Evolutionary conservation across 2,113 vertebrate genomes (phyloP), one percentile per base, ranked within the genome.

Genomic region (Oncorhynchus kisutch): DNA sequence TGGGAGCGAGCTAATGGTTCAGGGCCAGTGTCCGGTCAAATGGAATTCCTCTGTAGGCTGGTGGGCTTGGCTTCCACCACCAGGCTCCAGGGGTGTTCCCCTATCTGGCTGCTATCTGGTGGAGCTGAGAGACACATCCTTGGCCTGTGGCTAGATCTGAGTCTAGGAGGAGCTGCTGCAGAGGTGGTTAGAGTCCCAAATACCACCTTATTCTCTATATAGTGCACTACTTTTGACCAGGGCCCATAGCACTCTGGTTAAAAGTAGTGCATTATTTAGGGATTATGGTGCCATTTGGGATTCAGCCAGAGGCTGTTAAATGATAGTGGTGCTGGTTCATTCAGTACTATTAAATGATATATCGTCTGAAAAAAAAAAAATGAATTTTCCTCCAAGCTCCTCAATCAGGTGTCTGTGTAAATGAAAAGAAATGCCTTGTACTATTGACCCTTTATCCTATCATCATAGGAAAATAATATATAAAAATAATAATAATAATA

Each of bases 21-120:
- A 71, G 80, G 81, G 75, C 75, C 71, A 70, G 49, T 60, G 71
- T 85, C 84, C 84, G 82, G 83, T 86, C 88, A 69, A 79, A 90
- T 90, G 92, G 91, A 91, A 91, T 90, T 90, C 90, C 91, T 88
- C 81, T 81, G 76, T 70, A 25, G 74, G 83, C 70, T 81, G 16
- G 77, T 72, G 82, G 80, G 73, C 82, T 82, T 39, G 3, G 77
- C 31, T 82, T 81, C 80, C 74, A 70, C 14, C 49, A 79, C 78
- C 70, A 74, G 73, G 78, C 77, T 83, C 80, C 84, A 70, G 82
- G 73, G 82, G 81, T 80, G 57, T 85, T 74, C 81, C 80, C 77
- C 75, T 67, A 73, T 24, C 8, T 66, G 59, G 8, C 59, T 64
- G 27, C 66, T 71, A 74, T n/a, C 13, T 72, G 69, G 71, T 67